Conservation (phyloP, 2,113 vertebrate species). For the Bujurquina vittata region DNA sequence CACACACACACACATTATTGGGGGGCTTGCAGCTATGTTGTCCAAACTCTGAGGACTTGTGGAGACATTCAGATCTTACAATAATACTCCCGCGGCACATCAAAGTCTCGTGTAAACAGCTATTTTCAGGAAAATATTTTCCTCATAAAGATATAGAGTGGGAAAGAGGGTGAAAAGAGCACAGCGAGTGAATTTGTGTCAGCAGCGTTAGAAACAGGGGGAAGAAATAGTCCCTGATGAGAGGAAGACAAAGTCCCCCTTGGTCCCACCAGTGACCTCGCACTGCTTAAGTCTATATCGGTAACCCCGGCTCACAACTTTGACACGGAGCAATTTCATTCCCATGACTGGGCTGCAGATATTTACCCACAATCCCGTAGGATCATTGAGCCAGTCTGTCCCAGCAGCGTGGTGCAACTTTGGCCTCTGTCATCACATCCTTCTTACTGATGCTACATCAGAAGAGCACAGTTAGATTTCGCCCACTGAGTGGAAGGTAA, state of each 20-base stretch:
- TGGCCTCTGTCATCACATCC: conserved; percentile 35
- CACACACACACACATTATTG: conserved; percentile 1
- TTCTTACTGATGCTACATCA: conserved; percentile 9
- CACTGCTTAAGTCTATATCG: conserved; percentile 50
- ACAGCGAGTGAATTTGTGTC: conserved; percentile 25
- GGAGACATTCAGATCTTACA: conserved; percentile 49
- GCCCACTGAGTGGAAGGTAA: background rate
- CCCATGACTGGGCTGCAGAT: conserved; percentile 74
- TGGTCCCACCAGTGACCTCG: conserved; percentile 45
- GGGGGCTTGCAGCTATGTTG: conserved; percentile 20
- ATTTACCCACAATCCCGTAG: conserved; percentile 77
- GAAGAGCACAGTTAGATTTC: background rate
- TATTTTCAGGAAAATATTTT: conserved; percentile 58
- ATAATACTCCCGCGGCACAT: conserved; percentile 58
- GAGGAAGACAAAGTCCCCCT: conserved; percentile 34
- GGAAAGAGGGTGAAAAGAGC: conserved; percentile 25
- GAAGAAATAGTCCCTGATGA: conserved; percentile 33
- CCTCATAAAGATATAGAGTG: conserved; percentile 32
- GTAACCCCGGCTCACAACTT: conserved; percentile 44
- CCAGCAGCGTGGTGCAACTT: conserved; percentile 39
- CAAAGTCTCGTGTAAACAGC: conserved; percentile 58
- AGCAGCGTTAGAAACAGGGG: background rate
- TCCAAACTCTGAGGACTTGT: conserved; percentile 31
- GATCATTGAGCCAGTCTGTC: conserved; percentile 55
- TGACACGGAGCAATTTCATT: conserved; percentile 66